Base-by-base conservation (phyloP, 2,888 invertebrate species). In the Ophion costatus region DNA sequence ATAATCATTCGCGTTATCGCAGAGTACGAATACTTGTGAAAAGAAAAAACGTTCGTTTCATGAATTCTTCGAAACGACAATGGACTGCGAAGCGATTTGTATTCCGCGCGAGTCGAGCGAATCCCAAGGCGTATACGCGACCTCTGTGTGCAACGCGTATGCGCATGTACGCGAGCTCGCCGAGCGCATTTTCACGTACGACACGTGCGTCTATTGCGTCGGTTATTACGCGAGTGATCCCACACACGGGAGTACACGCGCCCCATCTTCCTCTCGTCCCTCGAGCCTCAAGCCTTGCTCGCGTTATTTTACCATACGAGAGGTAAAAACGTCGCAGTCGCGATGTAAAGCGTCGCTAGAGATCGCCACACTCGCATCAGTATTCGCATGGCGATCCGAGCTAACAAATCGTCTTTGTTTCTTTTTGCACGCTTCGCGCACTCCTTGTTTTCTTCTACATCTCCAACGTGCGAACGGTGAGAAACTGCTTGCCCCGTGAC, bases 141-240 rank as follows among this genome's bases (percentile, higher is more conserved):
- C 71, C 73, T 64, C 42, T 77, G 57, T 77, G 76, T 77, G 56
- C 57, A 51, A 42, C 56, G 56, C n/a, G 38, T 56, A 64, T 38
- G 63, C 79, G 83, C 78, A 70, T 75, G 75, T 79, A 42, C 33
- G 57, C 24, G 24, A 63, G 42, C 51, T 33, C 70, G 69, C 74
- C 14, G 20, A 38, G 42, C 73, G 64, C 82, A 66, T 79, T 75
- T 82, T 71, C 71, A 77, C 59, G 70, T 78, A 59, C 69, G 77
- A 56, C 74, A 82, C 80, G 78, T 75, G 78, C 74, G 63, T 74
- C n/a, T 59, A 75, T 84, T 78, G 80, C 84, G 84, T 81, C 81
- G 51, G n/a, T 66, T 45, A 75, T 79, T 79, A 79, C 70, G 82
- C 78, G 77, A 59, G 67, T 74, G 33, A 22, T 38, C 20, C n/a